Evolutionary conservation across 1,140 invertebrate species (phyloP).

Genomic region (Aricia agestis): DNA sequence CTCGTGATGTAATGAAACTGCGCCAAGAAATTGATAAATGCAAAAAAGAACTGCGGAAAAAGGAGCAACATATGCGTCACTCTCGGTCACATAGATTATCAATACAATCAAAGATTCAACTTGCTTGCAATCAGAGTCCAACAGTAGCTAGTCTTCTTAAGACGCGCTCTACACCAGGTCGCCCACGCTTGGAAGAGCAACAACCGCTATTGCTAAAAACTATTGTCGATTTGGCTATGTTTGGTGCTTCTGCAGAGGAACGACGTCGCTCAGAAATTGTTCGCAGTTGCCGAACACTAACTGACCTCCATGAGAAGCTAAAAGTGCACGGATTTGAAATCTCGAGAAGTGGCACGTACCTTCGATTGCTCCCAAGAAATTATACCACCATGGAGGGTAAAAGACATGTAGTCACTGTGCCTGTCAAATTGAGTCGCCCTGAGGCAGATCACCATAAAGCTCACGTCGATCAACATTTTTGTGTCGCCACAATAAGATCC

Average conservation of each 20-base stretch:
- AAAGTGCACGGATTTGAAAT: slow-evolving; percentile 36
- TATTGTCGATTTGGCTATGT: slow-evolving; percentile 39
- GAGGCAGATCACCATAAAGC: slow-evolving; percentile 26
- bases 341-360: slow-evolving; percentile 30
- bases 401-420: slow-evolving; percentile 34
- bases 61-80: slow-evolving; percentile 31
- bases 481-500: slow-evolving; percentile 28
- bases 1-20: slow-evolving; percentile 20
- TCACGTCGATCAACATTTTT: slow-evolving; percentile 32
- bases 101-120: slow-evolving; percentile 34
- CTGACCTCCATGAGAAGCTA: slow-evolving; percentile 36
- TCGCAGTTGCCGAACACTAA: slow-evolving; percentile 37
- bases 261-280: slow-evolving; percentile 42
- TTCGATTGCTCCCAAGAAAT: slow-evolving; percentile 31
- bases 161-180: slow-evolving; percentile 30
- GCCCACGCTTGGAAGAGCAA: slow-evolving; percentile 34
- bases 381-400: slow-evolving; percentile 29
- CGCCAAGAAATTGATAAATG: slow-evolving; percentile 33
- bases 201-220: slow-evolving; percentile 41
- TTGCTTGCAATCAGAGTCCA: slow-evolving; percentile 33
- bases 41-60: slow-evolving; percentile 31
- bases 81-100: slow-evolving; percentile 31
- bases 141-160: slow-evolving; percentile 29
- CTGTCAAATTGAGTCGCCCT: slow-evolving; percentile 29
- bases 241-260: slow-evolving; percentile 40